Base-by-base conservation (phyloP, 1,140 invertebrate species). In the Tetragonula clypearis region DNA sequence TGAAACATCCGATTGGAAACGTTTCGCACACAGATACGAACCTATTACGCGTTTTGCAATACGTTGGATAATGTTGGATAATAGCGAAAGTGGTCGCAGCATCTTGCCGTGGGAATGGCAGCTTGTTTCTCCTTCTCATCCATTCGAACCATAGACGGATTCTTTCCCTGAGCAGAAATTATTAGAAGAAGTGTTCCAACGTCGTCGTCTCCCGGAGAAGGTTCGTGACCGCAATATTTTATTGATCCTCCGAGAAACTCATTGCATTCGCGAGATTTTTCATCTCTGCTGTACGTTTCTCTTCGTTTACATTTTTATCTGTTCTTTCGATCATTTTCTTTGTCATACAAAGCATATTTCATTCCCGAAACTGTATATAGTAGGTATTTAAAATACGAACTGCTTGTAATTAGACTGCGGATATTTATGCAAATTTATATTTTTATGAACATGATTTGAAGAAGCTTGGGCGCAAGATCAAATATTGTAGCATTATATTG, bases 21-120 rank as follows among this genome's bases (percentile, higher is more conserved):
- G 77, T 79, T 82, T 71, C 26, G 30, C 65, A 82, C 26, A 41
- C 65, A 82, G 77, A 88, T 85, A 71, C 78, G 84, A 86, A 73
- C 73, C 88, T 83, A 87, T 90, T 85, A 89, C 56, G 49, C 69
- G 77, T 91, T 91, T 91, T 87, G 90, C 84, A 92, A 92, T 89
- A 73, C 86, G 83, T 86, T 86, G 88, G 83, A 90, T 90, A 80
- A 90, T 77, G 88, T 92, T 91, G 86, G 79, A 91, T 82, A 86
- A 86, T 86, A 92, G 91, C 90, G 91, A 92, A 92, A 92, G 91
- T 92, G 82, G 84, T 89, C 85, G 88, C 86, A 89, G 88, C 91
- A 92, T 92, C 90, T 69, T 86, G 84, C 86, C 91, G 91, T 92
- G 91, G 91, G 91, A 92, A 92, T 91, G 88, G 78, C 87, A 89